Base-by-base conservation (phyloP, 1,140 invertebrate genomes). In the Anastrepha obliqua region DNA sequence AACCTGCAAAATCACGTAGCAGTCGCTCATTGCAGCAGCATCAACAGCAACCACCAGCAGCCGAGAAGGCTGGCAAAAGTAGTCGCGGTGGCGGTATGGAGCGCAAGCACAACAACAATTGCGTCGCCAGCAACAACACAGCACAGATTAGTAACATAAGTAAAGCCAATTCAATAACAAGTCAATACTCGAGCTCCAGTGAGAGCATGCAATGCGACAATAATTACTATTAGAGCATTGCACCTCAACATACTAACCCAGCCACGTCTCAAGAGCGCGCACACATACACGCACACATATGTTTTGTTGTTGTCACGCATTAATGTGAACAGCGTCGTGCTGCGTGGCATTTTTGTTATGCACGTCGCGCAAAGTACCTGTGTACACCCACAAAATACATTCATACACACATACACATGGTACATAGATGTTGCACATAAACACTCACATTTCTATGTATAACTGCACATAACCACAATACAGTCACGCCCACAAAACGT, bases 201-300 rank as follows among this genome's bases (percentile, higher is more conserved):
- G 92, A 93, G 90, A 93, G 91, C 89, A 88, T 93, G 88, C 92
- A 91, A 89, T 93, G 92, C 87, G 92, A 93, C 91, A 93, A 93
- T 90, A 92, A 92, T 89, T 93, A 93, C 88, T 93, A 93, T 91
- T 93, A 92, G 89, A 87, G 17, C 47, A 51, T 7, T 4, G 58
- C 51, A 58, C 51, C 44, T 6, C 11, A 4, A 58, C 44, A 17
- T 7, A 7, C 20, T 2, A 5, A 55, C 15, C 15, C 42, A 44
- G 67, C 67, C 9, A 74, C 44, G 42, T 74, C 67, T 7, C 5
- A 29, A 44, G 39, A 74, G 42, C 42, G 42, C 51, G 7, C n/a
- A 59, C 81, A 59, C 20, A 2, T 62, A 17, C 60, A 42, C 39
- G 17, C 42, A 6, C 39, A 47, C 15, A 17, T 44, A 44, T 20